These are phyloP conservation scores for Myiagra hebetior DNA, from an alignment of 2,113 vertebrate species.

Conservation along the genomic window DNA sequence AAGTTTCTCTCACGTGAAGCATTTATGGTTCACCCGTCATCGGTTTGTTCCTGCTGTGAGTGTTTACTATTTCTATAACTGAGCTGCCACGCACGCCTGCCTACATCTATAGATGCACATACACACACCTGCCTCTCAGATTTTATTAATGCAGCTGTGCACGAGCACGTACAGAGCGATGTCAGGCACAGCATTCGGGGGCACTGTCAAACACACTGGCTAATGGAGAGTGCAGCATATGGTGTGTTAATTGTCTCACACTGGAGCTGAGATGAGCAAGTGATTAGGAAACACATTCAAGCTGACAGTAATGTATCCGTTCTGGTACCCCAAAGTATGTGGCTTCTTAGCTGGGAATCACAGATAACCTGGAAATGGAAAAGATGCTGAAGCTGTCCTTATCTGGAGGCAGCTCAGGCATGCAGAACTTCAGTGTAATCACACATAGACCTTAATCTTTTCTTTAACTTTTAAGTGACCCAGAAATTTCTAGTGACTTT, in stretches of 20 bases:
- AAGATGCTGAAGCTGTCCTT: neutral
- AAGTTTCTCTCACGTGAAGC: neutral
- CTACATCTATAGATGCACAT: neutral
- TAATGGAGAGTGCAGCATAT: neutral
- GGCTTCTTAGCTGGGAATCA: neutral
- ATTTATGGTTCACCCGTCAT: neutral
- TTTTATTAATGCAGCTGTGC: slow-evolving; percentile 14
- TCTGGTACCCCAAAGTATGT: neutral
- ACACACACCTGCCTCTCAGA: neutral
- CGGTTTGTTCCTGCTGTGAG: neutral
- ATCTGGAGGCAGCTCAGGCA: rapidly evolving
- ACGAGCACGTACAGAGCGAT: neutral
- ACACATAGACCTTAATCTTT: neutral
- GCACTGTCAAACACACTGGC: neutral
- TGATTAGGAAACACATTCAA: neutral
- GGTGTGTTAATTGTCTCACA: neutral
- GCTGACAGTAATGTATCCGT: neutral
- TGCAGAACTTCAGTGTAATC: neutral
- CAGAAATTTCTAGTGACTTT: neutral
- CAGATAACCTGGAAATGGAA: neutral
- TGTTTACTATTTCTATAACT: neutral
- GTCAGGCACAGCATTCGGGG: neutral
- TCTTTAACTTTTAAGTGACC: neutral
- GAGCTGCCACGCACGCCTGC: neutral
- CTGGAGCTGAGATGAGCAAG: neutral